Conservation (phyloP, 1,140 invertebrate species). For the Sycophila sp. region DNA sequence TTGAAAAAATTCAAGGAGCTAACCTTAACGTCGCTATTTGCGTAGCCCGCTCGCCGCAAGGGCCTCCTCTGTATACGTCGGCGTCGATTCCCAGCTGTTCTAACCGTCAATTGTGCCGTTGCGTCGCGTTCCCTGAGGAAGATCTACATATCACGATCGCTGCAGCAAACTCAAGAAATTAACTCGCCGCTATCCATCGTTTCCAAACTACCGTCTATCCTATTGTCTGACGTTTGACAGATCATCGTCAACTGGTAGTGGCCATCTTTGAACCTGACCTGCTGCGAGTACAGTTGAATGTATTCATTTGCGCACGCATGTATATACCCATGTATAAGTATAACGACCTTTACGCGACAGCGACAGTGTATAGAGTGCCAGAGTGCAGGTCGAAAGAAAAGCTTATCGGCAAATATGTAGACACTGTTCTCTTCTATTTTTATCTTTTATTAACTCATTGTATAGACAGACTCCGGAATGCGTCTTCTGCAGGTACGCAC, state of each 20-base stretch:
- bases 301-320: too few relatives aligned
- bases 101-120: not conserved
- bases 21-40: slow-evolving; percentile 27
- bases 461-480: not conserved
- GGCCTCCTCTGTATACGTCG: too few relatives aligned
- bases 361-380: not conserved
- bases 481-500: slow-evolving; percentile 8
- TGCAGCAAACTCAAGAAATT: not conserved
- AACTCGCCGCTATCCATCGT: not conserved
- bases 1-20: not conserved
- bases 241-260: slow-evolving; percentile 31
- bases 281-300: too few relatives aligned
- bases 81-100: not conserved
- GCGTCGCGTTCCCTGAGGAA: not conserved
- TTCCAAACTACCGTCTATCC: not conserved
- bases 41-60: not conserved
- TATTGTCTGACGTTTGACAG: slow-evolving; percentile 29
- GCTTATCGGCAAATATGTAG: too few relatives aligned
- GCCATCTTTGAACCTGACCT: slow-evolving; percentile 32
- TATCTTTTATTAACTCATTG: too few relatives aligned
- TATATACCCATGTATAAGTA: not conserved
- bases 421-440: too few relatives aligned
- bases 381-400: too few relatives aligned
- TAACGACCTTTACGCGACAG: not conserved
- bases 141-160: not conserved